Base-by-base conservation (phyloP, 2,113 vertebrate species). In the Oncorhynchus mykiss region DNA sequence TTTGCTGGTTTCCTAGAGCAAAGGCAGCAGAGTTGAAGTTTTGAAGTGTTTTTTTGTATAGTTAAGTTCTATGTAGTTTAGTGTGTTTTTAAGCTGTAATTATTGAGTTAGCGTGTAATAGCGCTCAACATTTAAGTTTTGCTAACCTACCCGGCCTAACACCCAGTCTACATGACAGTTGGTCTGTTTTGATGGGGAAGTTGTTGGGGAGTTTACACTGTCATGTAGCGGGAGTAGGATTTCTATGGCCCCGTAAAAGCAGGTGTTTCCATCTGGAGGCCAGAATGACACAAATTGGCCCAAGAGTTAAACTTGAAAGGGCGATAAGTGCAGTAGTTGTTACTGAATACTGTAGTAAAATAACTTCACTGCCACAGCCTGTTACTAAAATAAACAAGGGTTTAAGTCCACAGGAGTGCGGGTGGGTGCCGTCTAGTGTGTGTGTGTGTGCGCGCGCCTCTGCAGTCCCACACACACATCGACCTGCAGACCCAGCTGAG, bases 351-450 rank as follows among this genome's bases (percentile, higher is more conserved):
- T 86, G 86, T 86, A 88, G 87, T 90, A 88, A 89, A 92, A 92
- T 87, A 92, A 90, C 84, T 88, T 78, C 75, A 29, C 90, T 88
- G 89, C 91, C 88, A 90, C 88, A 90, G 86, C 83, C 84, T 82
- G 92, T 93, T 93, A 91, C 87, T 90, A 90, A 93, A 92, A 91
- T 89, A 92, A 92, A 93, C 90, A 92, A 27, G 77, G 77, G 81
- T 79, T 80, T 59, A 74, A 84, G 80, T 78, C 66, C 70, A 54
- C 51, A 54, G 51, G 78, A 77, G 76, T 74, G 81, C n/a, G 39
- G 71, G 85, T 75, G 82, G 75, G 75, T 83, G 73, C 73, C 71
- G 73, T 70, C 25, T 48, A 16, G 59, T 54, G 45, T 68, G 39
- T 49, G 60, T 49, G 25, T 25, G 25, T 25, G 27, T 27, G 27